Conservation (phyloP, 2,888 invertebrate species). For the Eucera pruinosa region DNA sequence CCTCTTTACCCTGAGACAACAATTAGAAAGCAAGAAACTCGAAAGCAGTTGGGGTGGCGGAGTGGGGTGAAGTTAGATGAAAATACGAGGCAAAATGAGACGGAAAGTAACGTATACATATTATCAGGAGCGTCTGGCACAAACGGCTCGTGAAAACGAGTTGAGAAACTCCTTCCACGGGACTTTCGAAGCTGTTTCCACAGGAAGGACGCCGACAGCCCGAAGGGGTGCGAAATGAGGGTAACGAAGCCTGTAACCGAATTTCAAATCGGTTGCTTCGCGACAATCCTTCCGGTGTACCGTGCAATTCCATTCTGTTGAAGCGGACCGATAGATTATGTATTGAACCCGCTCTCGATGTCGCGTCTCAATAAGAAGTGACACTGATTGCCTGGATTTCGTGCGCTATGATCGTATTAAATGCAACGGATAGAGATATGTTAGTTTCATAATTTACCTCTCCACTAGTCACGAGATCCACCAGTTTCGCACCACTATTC, state of each 20-base stretch:
- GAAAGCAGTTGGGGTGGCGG: too few relatives aligned
- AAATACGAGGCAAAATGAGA: constrained; percentile 24
- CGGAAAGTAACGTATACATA: constrained; percentile 38
- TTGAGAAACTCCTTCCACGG: constrained; percentile 60
- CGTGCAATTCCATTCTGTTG: constrained; percentile 55
- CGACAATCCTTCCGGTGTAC: constrained; percentile 62
- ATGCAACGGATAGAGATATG: background rate
- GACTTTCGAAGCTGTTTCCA: constrained; percentile 50
- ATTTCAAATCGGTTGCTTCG: constrained; percentile 69
- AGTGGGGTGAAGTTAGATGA: too few relatives aligned
- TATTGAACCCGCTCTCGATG: constrained; percentile 46
- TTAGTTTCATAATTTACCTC: background rate
- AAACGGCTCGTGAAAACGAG: constrained; percentile 68
- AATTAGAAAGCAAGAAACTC: constrained; percentile 5
- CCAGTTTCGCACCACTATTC: background rate
- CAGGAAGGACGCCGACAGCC: constrained; percentile 45
- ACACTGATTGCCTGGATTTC: constrained; percentile 52
- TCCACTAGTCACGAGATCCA: background rate
- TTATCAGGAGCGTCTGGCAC: constrained; percentile 56
- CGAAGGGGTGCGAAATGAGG: constrained; percentile 68
- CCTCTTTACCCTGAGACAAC: background rate
- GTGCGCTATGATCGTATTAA: background rate
- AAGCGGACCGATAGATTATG: constrained; percentile 61
- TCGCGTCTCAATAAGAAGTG: constrained; percentile 41
- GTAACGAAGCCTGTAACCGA: constrained; percentile 75